Evolutionary conservation across 2,797 vertebrate species (phyloP), one percentile per base, ranked within the genome.

Genomic region (Emys orbicularis): DNA sequence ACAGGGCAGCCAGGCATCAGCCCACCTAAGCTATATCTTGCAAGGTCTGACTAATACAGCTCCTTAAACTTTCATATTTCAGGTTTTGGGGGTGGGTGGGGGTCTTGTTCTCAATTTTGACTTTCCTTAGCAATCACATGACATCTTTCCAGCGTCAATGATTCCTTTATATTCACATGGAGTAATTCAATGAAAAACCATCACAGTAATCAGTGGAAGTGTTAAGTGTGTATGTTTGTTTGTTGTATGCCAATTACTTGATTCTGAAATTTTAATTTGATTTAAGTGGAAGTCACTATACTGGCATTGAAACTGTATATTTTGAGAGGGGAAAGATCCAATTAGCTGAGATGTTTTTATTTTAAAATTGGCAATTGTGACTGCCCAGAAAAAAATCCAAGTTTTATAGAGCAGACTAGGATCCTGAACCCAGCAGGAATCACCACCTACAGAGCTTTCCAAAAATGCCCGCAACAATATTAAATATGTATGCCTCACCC

Each of bases 361-460:
- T 88, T 79, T 44, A 90, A 93, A 95, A 88, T 44, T 92, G 88
- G 79, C 80, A 90, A 53, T 59, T 90, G 25, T 83, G 47, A 59
- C 89, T 87, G 90, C 77, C 49, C 53, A 18, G 76, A 31, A 79
- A 74, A 57, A 86, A 94, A 92, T 72, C 31, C 11, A 74, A 89
- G 79, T 89, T 96, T 91, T 92, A 93, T 7, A 87, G 76, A 95
- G 83, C 0, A 5, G n/a, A 93, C 86, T 8, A 94, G 84, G 93
- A 87, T 87, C 84, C 87, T 94, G 88, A 94, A 93, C 76, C 79
- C 83, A 88, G 80, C n/a, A 94, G 91, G 90, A 96, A 96, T 94
- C 53, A 86, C 65, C 89, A 93, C 44, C 53, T 81, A 81, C 83
- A 95, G 49, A 68, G 82, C 80, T 93, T 94, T 94, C 85, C 8